Evolutionary conservation across 92 coral and sea anemone species (phyloP), one percentile per base, ranked within the genome.

Genomic region (Heteractis magnifica): DNA sequence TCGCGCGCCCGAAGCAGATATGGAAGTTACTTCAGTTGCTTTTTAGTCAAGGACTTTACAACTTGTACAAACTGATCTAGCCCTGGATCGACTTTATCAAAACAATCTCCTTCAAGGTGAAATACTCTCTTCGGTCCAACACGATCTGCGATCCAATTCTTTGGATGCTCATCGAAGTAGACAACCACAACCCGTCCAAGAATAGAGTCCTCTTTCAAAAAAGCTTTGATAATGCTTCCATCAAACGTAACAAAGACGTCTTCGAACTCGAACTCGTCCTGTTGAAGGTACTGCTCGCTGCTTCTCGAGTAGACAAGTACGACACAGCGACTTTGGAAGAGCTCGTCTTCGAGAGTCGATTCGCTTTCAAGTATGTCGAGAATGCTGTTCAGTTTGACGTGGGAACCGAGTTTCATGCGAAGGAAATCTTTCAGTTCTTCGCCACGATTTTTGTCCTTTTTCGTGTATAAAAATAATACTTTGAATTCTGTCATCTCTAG

Each of bases 281-380:
- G 79, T 52, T 87, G 85, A 6, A 90, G 89, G 59, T 68, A 82
- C 53, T 87, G 84, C 23, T 87, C 91, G 79, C 91, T 82, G 52
- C 34, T 86, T 55, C 84, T 84, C 3, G 93, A 87, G 89, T 90
- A 90, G 52, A 90, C 87, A 0, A 90, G 86, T 3, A 90, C 84
- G 14, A 90, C 84, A 60, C 93, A 90, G 16, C 80, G 79, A 71
- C 91, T 87, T 34, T 87, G 87, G 44, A 90, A 90, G 52, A 90
- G 91, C 71, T 90, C 91, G 74, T 90, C 93, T n/a, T 90, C 93
- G 2, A 90, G 85, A 6, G 93, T 90, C 21, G 93, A 90, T 8
- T 91, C 74, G 4, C 84, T 88, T 13, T 56, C 90, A 12, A 91
- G 79, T 18, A 79, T 82, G 75, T 79, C 86, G 7, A 56, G 49